A percentile compares a stretch with the other conserved stretches of the same genome.
These are phyloP conservation scores for Centrocercus urophasianus DNA, from an alignment of 2,113 vertebrate species.

Conservation along the genomic window DNA sequence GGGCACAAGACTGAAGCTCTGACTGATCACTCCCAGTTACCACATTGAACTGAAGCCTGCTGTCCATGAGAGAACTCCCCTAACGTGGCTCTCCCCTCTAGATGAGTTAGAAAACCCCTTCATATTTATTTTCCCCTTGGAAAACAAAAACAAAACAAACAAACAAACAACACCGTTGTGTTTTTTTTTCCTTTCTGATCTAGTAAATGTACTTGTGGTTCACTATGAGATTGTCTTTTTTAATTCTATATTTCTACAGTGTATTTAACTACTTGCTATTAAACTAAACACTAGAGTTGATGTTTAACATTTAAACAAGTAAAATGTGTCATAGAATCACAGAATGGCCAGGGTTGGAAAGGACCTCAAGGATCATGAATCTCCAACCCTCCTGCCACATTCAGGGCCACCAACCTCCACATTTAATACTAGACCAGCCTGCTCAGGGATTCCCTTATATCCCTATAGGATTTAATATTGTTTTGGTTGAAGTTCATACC, in stretches of 20 bases:
- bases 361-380: too few relatives aligned
- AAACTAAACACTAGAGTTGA: neutral
- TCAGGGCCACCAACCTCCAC: too few relatives aligned
- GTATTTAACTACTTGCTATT: neutral
- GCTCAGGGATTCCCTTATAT: neutral
- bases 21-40: neutral
- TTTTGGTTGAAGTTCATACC: neutral
- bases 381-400: too few relatives aligned
- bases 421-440: too few relatives aligned
- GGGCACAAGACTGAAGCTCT: neutral
- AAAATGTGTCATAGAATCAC: neutral
- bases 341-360: too few relatives aligned
- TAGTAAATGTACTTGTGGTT: neutral
- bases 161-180: neutral
- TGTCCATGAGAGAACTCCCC: neutral
- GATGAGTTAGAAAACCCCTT: conserved; percentile 10
- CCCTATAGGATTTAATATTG: neutral
- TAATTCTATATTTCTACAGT: neutral
- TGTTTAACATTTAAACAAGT: neutral
- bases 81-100: neutral
- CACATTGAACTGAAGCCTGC: neutral
- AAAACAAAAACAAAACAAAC: neutral
- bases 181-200: neutral
- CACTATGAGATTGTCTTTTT: neutral
- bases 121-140: neutral